Conservation (phyloP, 2,113 vertebrate species). For the Callithrix jacchus region DNA sequence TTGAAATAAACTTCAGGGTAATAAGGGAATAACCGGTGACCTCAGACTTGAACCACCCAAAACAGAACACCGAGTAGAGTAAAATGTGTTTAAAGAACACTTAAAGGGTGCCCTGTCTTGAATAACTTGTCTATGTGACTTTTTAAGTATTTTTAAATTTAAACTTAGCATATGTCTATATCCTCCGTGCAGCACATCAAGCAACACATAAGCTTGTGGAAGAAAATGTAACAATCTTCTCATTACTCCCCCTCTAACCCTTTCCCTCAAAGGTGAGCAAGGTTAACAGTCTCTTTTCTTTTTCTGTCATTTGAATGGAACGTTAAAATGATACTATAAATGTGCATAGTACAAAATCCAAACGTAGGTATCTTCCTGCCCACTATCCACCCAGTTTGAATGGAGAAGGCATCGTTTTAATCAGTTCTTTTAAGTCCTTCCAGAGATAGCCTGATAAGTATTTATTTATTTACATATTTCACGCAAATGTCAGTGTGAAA, state of each 20-base stretch:
- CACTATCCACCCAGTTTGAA: neutral
- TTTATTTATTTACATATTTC: neutral
- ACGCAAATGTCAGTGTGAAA: neutral
- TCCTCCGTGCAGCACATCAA: neutral
- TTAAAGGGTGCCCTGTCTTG: neutral
- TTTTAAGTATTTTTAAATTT: neutral
- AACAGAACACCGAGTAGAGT: neutral
- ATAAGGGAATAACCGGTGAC: neutral
- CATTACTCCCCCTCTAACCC: neutral
- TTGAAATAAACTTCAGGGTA: neutral
- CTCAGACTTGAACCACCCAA: neutral
- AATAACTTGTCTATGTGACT: neutral
- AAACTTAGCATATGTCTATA: neutral
- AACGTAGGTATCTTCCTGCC: accelerated
- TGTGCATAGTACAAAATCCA: neutral
- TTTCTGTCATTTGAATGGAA: neutral
- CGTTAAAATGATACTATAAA: neutral
- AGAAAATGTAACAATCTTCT: neutral
- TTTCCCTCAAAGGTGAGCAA: neutral
- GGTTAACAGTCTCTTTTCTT: neutral
- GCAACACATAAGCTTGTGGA: accelerated
- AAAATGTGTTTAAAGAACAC: neutral
- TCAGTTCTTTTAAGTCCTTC: neutral
- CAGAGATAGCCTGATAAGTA: neutral
- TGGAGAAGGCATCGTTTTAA: neutral